phyloP scores from a whole-genome alignment of 2,797 vertebrate species.

The Hypotaenidia philippensis region DNA sequence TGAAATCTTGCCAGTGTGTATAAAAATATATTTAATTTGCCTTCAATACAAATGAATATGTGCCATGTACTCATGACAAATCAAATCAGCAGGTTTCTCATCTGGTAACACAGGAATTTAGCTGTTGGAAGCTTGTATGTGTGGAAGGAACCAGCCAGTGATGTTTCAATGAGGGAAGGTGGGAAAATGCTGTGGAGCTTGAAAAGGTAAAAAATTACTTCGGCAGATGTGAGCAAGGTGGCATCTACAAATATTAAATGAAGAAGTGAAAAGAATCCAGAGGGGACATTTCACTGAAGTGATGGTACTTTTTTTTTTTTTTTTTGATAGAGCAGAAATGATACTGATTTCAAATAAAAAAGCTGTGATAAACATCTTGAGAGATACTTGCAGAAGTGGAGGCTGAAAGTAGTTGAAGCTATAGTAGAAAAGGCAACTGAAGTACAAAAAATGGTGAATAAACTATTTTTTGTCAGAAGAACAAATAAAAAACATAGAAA shows the following conservation, averaged over 20 bases:
- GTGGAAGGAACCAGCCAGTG: constrained; percentile 1
- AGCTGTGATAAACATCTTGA: not conserved
- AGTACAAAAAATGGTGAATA: not conserved
- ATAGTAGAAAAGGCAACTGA: not conserved
- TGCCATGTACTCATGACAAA: constrained; percentile 24
- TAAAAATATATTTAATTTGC: constrained; percentile 25
- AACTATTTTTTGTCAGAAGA: not conserved
- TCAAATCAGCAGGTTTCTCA: constrained; percentile 29
- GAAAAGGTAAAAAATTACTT: constrained; percentile 20
- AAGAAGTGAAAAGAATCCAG: not conserved
- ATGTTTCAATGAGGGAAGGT: not conserved
- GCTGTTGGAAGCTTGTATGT: not conserved
- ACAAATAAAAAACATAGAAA: not conserved
- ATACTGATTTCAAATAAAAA: not conserved
- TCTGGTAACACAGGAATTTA: not conserved
- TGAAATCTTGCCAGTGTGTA: not conserved
- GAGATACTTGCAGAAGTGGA: rapidly evolving
- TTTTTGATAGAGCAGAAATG: not conserved
- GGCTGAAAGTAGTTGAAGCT: not conserved
- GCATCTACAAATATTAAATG: not conserved
- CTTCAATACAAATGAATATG: not conserved
- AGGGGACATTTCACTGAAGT: not conserved
- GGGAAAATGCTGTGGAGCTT: not conserved
- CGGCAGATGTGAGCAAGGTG: not conserved
- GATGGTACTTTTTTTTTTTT: not conserved